A percentile compares a stretch with the other conserved stretches of the same genome.
Evolutionary conservation across 2,797 vertebrate genomes (phyloP).

Genomic region (Gymnothorax reevesii): DNA sequence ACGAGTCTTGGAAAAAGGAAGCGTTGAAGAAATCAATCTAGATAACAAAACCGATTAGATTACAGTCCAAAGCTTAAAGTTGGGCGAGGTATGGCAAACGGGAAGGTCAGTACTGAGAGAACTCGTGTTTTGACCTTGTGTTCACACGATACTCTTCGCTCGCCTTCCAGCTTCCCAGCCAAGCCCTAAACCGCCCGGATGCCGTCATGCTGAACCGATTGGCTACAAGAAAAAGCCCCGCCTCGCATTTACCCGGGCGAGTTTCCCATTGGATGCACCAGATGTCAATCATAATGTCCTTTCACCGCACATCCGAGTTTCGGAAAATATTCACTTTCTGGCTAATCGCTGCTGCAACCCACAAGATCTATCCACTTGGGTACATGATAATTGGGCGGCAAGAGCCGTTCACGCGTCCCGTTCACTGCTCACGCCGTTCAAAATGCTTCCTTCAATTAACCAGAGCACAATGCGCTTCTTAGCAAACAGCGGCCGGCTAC

Average conservation of each 20-base stretch:
- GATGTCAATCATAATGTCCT: constrained; percentile 66
- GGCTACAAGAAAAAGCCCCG: constrained; percentile 34
- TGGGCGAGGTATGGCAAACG: constrained; percentile 5
- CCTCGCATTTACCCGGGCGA: neutral
- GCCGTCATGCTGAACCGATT: constrained; percentile 44
- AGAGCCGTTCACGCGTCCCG: too few relatives aligned
- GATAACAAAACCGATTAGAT: neutral
- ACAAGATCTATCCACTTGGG: too few relatives aligned
- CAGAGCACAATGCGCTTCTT: neutral
- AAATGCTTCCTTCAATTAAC: neutral
- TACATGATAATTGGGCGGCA: too few relatives aligned
- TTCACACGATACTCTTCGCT: constrained; percentile 45
- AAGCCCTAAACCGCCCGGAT: constrained; percentile 44
- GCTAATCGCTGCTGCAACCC: neutral
- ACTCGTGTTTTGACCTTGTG: constrained; percentile 74
- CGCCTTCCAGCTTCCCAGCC: constrained; percentile 35
- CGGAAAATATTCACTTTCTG: constrained; percentile 43
- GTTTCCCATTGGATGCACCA: constrained; percentile 26
- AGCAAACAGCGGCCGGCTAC: neutral
- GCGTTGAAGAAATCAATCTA: neutral
- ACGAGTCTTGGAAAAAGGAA: neutral
- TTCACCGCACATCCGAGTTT: constrained; percentile 56
- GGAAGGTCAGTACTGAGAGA: constrained; percentile 9
- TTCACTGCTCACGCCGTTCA: neutral
- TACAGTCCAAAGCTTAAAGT: neutral